These are phyloP conservation scores for Argentina silus DNA, from an alignment of 2,797 vertebrate species.

Conservation along the genomic window DNA sequence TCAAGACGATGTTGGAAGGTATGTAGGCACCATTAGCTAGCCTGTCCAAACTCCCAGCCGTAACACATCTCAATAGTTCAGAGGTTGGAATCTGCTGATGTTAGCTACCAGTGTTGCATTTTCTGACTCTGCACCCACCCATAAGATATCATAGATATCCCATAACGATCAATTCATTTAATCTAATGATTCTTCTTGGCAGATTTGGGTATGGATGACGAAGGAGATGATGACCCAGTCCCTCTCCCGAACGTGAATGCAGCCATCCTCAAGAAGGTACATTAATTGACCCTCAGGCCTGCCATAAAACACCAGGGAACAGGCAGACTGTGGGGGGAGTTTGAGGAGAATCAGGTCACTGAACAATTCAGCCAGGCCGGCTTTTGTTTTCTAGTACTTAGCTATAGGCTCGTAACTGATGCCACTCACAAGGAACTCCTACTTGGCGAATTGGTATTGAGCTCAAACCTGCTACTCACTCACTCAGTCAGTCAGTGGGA, in stretches of 20 bases:
- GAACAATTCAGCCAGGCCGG: no score
- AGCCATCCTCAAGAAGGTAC: slow-evolving; percentile 98
- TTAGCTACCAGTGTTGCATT: neutral
- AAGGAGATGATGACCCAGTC: slow-evolving; percentile 98
- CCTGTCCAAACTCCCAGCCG: no score
- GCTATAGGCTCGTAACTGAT: no score
- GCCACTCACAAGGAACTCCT: no score
- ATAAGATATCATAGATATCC: no score
- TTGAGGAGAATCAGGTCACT: no score
- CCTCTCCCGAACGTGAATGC: slow-evolving; percentile 98
- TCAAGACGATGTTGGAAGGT: slow-evolving; percentile 99
- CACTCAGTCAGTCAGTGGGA: no score
- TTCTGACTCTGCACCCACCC: no score
- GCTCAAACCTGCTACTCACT: no score
- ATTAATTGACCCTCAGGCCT: neutral
- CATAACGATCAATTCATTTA: neutral
- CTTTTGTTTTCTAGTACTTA: no score
- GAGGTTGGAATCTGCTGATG: neutral
- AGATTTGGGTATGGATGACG: slow-evolving; percentile 99
- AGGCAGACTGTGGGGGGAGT: neutral
- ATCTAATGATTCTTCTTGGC: slow-evolving; percentile 2
- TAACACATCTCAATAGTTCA: neutral
- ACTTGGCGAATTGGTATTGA: no score
- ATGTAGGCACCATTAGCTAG: slow-evolving; percentile 40
- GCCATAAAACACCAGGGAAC: neutral